Conservation (phyloP, 2,888 invertebrate genomes). For the Rhagophthalmus giganteus region DNA sequence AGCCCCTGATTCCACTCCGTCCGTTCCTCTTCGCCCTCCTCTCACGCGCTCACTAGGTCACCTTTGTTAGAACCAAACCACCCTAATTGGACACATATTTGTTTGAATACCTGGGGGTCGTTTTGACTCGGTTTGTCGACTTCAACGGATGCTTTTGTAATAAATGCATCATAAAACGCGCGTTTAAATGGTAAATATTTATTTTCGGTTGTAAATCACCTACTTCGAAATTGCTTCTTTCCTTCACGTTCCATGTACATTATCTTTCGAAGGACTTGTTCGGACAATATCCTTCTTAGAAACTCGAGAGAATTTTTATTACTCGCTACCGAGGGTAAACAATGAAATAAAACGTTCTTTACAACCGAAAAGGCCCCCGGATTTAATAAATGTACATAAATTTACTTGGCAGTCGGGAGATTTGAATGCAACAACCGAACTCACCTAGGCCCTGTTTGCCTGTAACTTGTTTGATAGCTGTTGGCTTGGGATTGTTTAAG, state of each 20-base stretch:
- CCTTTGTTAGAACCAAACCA: conserved; percentile 48
- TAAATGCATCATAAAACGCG: conserved; percentile 24
- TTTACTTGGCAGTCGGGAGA: too few relatives aligned
- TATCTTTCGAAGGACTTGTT: too few relatives aligned
- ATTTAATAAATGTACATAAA: too few relatives aligned
- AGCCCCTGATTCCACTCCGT: conserved; percentile 42
- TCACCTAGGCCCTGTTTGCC: conserved; percentile 68
- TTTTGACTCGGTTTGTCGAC: conserved; percentile 34
- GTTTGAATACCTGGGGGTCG: conserved; percentile 46
- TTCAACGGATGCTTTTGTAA: conserved; percentile 34
- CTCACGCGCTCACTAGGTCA: conserved; percentile 44
- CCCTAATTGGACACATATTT: conserved; percentile 51
- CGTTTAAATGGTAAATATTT: conserved; percentile 29
- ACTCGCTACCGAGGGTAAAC: too few relatives aligned
- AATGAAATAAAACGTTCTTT: too few relatives aligned
- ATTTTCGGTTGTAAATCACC: conserved; percentile 22
- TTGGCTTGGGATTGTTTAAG: conserved; percentile 36
- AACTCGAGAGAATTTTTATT: too few relatives aligned
- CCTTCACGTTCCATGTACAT: too few relatives aligned
- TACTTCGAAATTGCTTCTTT: conserved; percentile 16
- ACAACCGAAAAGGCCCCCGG: too few relatives aligned
- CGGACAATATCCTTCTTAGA: too few relatives aligned
- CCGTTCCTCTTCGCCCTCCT: conserved; percentile 34
- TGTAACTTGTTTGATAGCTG: conserved; percentile 58
- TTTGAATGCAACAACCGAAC: too few relatives aligned